Percentiles rank a stretch among this genome's conserved stretches.
Conservation (phyloP, 1,140 invertebrate genomes). For the Philotrypesis tridentata region DNA sequence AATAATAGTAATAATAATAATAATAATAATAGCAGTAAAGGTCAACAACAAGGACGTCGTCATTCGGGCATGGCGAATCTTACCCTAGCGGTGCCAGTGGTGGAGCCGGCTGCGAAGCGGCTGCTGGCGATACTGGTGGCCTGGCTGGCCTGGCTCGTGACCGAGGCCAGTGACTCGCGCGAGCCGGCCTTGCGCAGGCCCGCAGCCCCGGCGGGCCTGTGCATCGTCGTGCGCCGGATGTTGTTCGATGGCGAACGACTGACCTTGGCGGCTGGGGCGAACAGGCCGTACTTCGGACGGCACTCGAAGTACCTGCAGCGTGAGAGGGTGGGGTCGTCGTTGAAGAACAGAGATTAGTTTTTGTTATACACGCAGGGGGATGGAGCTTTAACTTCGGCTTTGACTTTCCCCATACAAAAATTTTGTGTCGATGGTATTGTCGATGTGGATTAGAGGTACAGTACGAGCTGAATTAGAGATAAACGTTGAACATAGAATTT, state of each 20-base stretch:
- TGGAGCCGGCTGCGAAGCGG: slow-evolving; percentile 50
- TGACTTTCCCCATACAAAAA: background rate
- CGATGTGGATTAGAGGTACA: no score
- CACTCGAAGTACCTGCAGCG: slow-evolving; percentile 97
- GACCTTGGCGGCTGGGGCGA: slow-evolving; percentile 92
- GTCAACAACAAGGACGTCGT: slow-evolving; percentile 38
- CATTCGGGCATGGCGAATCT: slow-evolving; percentile 74
- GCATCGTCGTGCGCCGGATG: slow-evolving; percentile 78
- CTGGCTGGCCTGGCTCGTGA: slow-evolving; percentile 75
- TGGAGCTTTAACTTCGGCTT: no score
- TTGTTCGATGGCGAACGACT: slow-evolving; percentile 86
- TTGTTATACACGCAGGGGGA: no score
- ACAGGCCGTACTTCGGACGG: slow-evolving; percentile 90
- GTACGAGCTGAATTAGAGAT: background rate
- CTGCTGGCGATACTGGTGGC: slow-evolving; percentile 52
- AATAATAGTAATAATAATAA: no score
- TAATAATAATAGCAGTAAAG: background rate
- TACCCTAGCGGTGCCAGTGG: slow-evolving; percentile 78
- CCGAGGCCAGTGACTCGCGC: slow-evolving; percentile 88
- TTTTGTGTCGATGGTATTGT: background rate
- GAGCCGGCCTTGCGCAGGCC: slow-evolving; percentile 85
- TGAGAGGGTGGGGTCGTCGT: slow-evolving; percentile 51
- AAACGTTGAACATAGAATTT: background rate
- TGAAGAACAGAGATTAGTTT: slow-evolving; percentile 11
- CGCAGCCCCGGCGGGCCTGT: slow-evolving; percentile 75